Base-by-base conservation (phyloP, 2,888 invertebrate species). In the Fragum whitleyi region DNA sequence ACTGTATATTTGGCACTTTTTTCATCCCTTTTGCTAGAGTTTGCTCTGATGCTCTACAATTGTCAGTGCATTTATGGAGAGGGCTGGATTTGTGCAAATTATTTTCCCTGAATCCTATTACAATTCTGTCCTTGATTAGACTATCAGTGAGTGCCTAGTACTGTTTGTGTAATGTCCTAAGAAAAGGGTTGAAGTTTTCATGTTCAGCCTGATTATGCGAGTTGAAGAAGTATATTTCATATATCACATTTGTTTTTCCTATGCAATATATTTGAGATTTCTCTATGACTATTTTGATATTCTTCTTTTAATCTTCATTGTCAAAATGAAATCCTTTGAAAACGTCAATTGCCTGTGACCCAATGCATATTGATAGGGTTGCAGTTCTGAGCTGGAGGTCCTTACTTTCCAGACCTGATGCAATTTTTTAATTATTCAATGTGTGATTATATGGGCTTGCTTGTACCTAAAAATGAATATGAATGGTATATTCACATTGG, bases 171-270 rank as follows among this genome's bases (percentile, higher is more conserved):
- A 70, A 29, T 21, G 16, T 55, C 2, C 53, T n/a, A 16, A 70
- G 32, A 32, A n/a, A 70, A 5, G 51, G 29, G 23, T 70, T 55
- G 3, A 70, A 70, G 29, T 9, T 53, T 55, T 70, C 70, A 16
- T 16, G 26, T 9, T 70, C 55, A 11, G 39, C n/a, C 32, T 70
- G 70, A 9, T 6, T 55, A 21, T 79, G n/a, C 26, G 32, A 77
- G 23, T 86, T 84, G 67, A 86, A 86, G 3, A 7, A 36, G 65
- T 83, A 86, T 53, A 81, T 55, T 36, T 86, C 86, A 39, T 79
- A 67, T 21, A 47, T 67, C 9, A 47, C 47, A 47, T 67, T 67
- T 21, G 67, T 67, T 67, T 47, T 39, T 11, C 67, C 67, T 14
- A 42, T 39, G 36, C 74, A 75, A 53, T 62, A 79, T 7, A 62